These are phyloP conservation scores for Zaprionus gabonicus DNA, from an alignment of 1,140 invertebrate species.

Conservation along the genomic window DNA sequence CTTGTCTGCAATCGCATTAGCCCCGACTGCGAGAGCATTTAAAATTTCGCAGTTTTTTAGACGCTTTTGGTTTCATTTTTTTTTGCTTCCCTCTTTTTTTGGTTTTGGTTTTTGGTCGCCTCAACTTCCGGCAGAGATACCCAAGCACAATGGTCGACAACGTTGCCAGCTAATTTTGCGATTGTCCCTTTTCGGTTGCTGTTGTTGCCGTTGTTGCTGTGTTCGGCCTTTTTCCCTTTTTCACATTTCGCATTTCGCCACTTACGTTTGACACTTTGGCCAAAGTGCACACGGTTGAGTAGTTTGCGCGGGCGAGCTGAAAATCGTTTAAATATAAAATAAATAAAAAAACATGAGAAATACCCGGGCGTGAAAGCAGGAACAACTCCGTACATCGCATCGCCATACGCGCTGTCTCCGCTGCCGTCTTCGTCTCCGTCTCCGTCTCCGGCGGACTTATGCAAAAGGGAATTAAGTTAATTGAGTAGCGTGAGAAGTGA, in stretches of 20 bases:
- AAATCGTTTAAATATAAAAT: conserved; percentile 71
- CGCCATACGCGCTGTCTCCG: background rate
- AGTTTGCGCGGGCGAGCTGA: conserved; percentile 52
- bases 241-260: conserved; percentile 12
- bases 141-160: conserved; percentile 19
- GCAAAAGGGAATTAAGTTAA: conserved; percentile 78
- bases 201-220: background rate
- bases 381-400: background rate
- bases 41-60: conserved; percentile 36
- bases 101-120: conserved; percentile 30
- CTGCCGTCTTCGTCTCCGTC: background rate
- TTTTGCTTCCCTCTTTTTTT: conserved; percentile 24
- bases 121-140: conserved; percentile 40
- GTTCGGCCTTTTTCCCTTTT: background rate
- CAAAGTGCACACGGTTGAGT: conserved; percentile 73
- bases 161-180: conserved; percentile 42
- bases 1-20: conserved; percentile 71
- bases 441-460: conserved; percentile 36
- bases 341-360: conserved; percentile 72
- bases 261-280: conserved; percentile 58
- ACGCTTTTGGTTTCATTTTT: conserved; percentile 34
- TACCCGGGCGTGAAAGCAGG: conserved; percentile 39
- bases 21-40: conserved; percentile 43
- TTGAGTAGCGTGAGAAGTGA: conserved; percentile 61
- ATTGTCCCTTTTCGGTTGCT: conserved; percentile 12